Conservation (phyloP, 2,888 invertebrate species). For the Drosophila monieri region DNA sequence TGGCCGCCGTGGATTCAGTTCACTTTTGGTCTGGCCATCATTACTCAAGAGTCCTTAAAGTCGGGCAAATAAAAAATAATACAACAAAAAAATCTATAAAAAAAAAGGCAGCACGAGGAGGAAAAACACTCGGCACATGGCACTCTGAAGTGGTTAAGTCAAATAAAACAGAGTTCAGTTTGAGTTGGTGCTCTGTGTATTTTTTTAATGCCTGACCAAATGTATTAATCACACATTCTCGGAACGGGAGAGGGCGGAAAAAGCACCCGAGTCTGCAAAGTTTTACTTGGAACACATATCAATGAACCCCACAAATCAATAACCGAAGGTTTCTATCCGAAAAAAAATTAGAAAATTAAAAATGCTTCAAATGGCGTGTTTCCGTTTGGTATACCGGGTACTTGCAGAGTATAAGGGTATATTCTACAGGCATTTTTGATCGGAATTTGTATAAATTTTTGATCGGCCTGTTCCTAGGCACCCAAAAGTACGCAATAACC, state of each 20-base stretch:
- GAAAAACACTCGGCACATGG: conserved; percentile 39
- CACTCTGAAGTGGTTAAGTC: conserved; percentile 48
- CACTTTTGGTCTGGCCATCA: conserved; percentile 72
- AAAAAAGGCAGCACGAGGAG: conserved; percentile 3
- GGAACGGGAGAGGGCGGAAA: conserved; percentile 10
- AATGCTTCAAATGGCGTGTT: conserved; percentile 40
- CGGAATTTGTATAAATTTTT: too few relatives aligned
- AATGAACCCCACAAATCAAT: conserved; percentile 68
- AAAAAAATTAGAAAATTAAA: conserved; percentile 72
- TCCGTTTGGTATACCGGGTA: background rate
- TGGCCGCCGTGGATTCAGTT: conserved; percentile 29
- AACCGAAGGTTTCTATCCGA: conserved; percentile 59
- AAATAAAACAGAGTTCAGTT: conserved; percentile 67
- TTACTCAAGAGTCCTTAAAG: conserved; percentile 78
- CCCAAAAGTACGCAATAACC: too few relatives aligned
- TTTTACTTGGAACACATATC: conserved; percentile 62
- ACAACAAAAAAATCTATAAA: conserved; percentile 41
- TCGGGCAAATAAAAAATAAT: conserved; percentile 63
- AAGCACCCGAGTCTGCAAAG: conserved; percentile 64
- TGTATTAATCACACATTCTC: conserved; percentile 75
- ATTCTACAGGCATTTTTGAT: too few relatives aligned
- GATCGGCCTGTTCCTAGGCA: too few relatives aligned
- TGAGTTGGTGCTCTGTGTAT: conserved; percentile 35
- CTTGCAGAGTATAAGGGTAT: too few relatives aligned
- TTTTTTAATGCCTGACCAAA: conserved; percentile 72